phyloP scores from a whole-genome alignment of 2,797 vertebrate species.

The Echeneis naucrates region DNA sequence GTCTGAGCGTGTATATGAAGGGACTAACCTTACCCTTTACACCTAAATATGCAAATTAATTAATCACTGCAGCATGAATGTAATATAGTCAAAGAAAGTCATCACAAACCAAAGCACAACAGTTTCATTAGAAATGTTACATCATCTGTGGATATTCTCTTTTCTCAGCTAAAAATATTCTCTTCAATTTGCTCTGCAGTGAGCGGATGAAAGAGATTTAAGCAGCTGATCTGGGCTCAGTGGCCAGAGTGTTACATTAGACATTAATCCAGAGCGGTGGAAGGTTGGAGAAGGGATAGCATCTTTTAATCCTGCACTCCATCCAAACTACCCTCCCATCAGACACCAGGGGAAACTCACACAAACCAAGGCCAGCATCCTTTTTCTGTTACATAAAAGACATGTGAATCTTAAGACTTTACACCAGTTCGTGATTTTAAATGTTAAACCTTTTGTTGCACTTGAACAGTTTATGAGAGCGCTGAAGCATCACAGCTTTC shows the following conservation, averaged over 20 bases:
- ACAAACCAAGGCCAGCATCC: constrained; percentile 17
- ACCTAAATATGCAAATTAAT: neutral
- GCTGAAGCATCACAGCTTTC: neutral
- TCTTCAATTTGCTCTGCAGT: constrained; percentile 73
- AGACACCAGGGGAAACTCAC: constrained; percentile 18
- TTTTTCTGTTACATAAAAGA: neutral
- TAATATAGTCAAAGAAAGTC: neutral
- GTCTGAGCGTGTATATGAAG: neutral
- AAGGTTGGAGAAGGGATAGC: constrained; percentile 76
- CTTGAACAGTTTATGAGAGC: neutral
- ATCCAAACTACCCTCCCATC: constrained; percentile 41
- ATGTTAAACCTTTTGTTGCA: neutral
- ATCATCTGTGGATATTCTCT: constrained; percentile 54
- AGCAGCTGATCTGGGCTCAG: constrained; percentile 82
- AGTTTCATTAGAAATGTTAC: constrained; percentile 62
- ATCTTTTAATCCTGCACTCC: constrained; percentile 77
- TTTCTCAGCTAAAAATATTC: constrained; percentile 71
- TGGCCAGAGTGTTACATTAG: constrained; percentile 85
- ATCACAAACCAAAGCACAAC: neutral
- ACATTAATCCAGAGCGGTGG: constrained; percentile 87
- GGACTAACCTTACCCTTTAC: neutral
- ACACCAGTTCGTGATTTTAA: neutral
- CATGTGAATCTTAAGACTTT: neutral
- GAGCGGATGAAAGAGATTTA: constrained; percentile 82
- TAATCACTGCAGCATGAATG: neutral